Evolutionary conservation across 2,113 vertebrate genomes (phyloP).

Genomic region (Dasyurus viverrinus): DNA sequence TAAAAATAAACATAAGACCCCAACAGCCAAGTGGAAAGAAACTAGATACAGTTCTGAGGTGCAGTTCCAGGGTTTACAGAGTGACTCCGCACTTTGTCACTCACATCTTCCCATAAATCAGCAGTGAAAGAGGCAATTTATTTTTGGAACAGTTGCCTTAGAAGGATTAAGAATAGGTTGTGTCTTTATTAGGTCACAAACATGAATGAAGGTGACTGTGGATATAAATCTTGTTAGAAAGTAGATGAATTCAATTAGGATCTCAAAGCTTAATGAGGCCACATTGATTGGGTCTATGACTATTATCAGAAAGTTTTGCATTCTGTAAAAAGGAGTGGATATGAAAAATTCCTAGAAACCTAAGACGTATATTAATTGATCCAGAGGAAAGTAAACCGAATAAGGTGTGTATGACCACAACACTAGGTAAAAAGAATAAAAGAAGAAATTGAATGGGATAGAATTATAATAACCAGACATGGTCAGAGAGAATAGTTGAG

Average conservation of each 20-base stretch:
- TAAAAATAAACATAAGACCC: background rate
- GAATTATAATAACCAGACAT: background rate
- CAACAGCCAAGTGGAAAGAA: background rate
- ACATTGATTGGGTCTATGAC: background rate
- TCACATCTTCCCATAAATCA: background rate
- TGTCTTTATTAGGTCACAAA: background rate
- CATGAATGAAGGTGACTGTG: background rate
- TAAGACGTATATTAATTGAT: background rate
- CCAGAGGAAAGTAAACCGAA: background rate
- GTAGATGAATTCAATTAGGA: background rate
- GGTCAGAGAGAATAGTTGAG: background rate
- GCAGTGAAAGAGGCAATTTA: background rate
- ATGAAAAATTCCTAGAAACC: background rate
- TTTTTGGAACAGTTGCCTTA: background rate
- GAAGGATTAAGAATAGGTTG: background rate
- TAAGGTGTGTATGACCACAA: background rate
- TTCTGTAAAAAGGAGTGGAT: background rate
- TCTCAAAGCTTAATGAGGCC: background rate
- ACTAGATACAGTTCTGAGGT: background rate
- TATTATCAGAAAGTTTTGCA: background rate
- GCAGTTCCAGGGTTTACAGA: background rate
- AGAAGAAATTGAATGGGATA: background rate
- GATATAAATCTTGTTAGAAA: background rate
- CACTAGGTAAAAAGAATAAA: background rate
- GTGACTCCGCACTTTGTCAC: background rate